These are phyloP conservation scores for Bombus cullumanus DNA, from an alignment of 1,140 invertebrate genomes.

Conservation along the genomic window DNA sequence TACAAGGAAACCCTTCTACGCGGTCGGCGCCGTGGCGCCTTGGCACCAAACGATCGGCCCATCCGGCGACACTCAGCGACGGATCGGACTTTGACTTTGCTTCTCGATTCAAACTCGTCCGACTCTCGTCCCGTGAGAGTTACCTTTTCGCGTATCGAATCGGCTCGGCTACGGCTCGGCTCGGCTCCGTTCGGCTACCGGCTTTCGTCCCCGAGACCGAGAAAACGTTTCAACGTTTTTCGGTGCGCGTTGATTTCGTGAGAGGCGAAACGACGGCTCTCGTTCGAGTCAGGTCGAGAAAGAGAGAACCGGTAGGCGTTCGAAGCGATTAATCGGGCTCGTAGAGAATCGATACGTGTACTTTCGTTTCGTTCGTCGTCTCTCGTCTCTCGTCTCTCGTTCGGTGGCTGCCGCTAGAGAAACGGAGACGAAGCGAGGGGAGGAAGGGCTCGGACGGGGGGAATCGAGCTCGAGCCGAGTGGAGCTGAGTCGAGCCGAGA, in stretches of 20 bases:
- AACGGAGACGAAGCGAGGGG: conserved; percentile 3
- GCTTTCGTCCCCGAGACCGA: too few species aligned
- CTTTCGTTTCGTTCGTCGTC: conserved; percentile 3
- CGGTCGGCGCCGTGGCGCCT: conserved; percentile 82
- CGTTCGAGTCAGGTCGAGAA: not conserved
- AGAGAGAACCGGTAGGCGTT: conserved; percentile 17
- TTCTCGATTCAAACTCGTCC: not conserved
- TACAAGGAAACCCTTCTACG: conserved; percentile 84
- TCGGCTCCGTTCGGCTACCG: not conserved
- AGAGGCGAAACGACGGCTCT: not conserved
- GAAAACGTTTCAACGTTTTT: not conserved
- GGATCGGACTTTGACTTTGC: conserved; percentile 18
- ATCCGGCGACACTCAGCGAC: conserved; percentile 22
- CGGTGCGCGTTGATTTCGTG: not conserved
- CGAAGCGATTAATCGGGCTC: conserved; percentile 35
- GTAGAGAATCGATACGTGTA: conserved; percentile 27
- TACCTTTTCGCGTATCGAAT: not conserved
- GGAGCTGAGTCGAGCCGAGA: conserved; percentile 45
- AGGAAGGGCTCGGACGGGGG: not conserved
- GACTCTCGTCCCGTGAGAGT: too few species aligned
- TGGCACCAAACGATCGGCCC: conserved; percentile 56
- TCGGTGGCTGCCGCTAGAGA: not conserved
- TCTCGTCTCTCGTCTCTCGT: conserved; percentile 30
- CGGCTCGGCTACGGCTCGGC: not conserved
- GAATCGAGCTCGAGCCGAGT: conserved; percentile 54